These are phyloP conservation scores for Maylandia zebra DNA, from an alignment of 2,113 vertebrate species.

Conservation along the genomic window DNA sequence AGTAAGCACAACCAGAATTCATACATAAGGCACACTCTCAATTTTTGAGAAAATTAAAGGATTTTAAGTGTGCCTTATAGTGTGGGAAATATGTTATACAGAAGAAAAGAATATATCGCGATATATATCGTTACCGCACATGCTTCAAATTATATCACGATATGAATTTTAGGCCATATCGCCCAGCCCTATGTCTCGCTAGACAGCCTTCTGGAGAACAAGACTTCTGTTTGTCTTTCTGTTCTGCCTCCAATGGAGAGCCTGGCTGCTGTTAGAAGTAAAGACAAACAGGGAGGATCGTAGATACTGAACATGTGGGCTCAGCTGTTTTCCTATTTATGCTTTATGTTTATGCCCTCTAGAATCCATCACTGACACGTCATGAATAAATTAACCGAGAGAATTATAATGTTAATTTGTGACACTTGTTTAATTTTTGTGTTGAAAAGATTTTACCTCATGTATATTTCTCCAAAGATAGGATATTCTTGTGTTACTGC, in stretches of 20 bases:
- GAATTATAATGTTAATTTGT: neutral
- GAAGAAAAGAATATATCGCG: too few relatives aligned
- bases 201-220: neutral
- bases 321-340: neutral
- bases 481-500: neutral
- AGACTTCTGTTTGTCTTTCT: neutral
- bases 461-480: neutral
- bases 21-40: too few relatives aligned
- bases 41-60: too few relatives aligned
- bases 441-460: neutral
- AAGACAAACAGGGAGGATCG: neutral
- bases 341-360: neutral
- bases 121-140: too few relatives aligned
- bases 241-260: neutral
- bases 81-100: too few relatives aligned
- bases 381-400: accelerated
- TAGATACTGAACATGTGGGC: neutral
- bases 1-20: too few relatives aligned
- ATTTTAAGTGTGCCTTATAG: too few relatives aligned
- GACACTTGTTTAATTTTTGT: neutral
- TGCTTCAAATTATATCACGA: too few relatives aligned
- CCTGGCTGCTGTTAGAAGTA: neutral
- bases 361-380: neutral
- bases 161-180: too few relatives aligned
- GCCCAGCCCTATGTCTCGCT: accelerated